Evolutionary conservation across 2,797 vertebrate genomes (phyloP), one percentile per base, ranked within the genome.

Genomic region (Sebastes vulpes): DNA sequence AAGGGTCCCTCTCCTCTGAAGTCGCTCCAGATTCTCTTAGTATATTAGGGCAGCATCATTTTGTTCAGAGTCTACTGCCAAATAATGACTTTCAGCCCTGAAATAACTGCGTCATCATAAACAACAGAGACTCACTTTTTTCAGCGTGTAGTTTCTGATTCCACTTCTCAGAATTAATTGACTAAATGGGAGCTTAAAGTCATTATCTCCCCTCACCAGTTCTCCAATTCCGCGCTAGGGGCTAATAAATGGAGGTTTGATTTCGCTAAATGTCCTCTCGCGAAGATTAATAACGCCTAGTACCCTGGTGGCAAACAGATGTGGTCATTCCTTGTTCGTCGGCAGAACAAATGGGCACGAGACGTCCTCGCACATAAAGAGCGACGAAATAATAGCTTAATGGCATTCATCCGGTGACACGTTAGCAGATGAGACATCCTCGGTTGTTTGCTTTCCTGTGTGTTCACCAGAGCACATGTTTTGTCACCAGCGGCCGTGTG

Each of bases 211-310:
- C 70, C 84, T 74, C 29, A 72, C 87, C 89, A 81, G 87, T 63
- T 85, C 81, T 84, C 82, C 91, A 81, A 80, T 77, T 78, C 79
- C n/a, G 79, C 59, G 60, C 90, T 76, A 8, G 84, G 71, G 86
- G 90, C 87, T 91, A 90, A 93, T 92, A 90, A 92, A 93, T 87
- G 87, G 87, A 84, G 87, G 88, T 88, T 83, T 90, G 93, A 89
- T 94, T 92, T 81, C 21, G 14, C 88, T 91, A 88, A 93, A 92
- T 83, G 86, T 93, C 90, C 85, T 85, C 76, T 73, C 38, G 64
- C n/a, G 31, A 71, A 81, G 88, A 93, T 90, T 90, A 89, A 91
- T 90, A 85, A 84, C 3, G 81, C 65, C 75, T 46, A 11, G 86
- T 65, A 35, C 79, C 79, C 81, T 14, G 83, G 79, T 88, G 88